Conservation (phyloP, 2,113 vertebrate species). For the Lichenostomus cassidix region DNA sequence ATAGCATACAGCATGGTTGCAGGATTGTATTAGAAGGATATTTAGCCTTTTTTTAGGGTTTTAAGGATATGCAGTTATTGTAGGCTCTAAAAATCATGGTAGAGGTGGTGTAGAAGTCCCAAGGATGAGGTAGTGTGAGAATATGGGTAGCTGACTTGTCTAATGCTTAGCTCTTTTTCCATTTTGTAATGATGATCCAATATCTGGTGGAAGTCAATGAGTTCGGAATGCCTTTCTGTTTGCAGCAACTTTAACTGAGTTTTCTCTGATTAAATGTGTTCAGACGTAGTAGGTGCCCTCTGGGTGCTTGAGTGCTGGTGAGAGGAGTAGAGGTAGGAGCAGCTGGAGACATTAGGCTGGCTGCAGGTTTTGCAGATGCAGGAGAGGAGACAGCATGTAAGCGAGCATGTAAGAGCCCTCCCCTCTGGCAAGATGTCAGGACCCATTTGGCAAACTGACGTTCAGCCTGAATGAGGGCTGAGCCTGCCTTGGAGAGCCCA, state of each 20-base stretch:
- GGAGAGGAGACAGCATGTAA: neutral
- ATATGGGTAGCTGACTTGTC: neutral
- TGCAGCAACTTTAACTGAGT: neutral
- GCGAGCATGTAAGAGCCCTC: neutral
- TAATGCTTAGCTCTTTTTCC: neutral
- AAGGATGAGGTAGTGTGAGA: neutral
- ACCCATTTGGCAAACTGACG: neutral
- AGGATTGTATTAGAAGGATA: neutral
- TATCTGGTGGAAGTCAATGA: neutral
- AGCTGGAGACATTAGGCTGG: neutral
- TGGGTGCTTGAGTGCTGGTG: rapidly evolving
- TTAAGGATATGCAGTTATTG: neutral
- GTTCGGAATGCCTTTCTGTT: neutral
- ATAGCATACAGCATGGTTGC: neutral
- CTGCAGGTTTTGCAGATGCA: neutral
- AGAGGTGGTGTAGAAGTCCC: neutral
- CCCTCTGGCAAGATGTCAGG: neutral
- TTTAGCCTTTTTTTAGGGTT: neutral
- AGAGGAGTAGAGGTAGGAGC: neutral
- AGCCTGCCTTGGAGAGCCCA: neutral
- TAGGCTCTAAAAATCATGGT: neutral
- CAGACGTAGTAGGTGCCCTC: neutral
- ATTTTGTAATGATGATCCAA: neutral
- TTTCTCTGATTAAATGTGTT: neutral
- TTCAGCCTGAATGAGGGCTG: neutral